Evolutionary conservation across 2,888 invertebrate species (phyloP).

Genomic region (Philereme transversata): DNA sequence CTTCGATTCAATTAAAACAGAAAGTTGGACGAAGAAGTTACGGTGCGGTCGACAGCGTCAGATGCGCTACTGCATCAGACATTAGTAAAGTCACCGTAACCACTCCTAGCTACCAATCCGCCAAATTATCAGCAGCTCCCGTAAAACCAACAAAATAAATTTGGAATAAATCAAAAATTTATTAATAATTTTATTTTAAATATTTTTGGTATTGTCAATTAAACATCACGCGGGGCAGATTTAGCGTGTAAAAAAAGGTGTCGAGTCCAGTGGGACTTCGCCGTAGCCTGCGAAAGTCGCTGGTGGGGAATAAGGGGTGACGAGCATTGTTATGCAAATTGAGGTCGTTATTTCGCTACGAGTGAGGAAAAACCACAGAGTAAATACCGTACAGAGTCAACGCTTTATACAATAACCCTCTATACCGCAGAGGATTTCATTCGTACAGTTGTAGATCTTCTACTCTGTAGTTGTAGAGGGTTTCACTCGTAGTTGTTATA

Average conservation of each 20-base stretch:
- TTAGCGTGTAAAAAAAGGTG: constrained; percentile 67
- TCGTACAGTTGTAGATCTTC: no score
- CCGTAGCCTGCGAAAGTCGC: constrained; percentile 76
- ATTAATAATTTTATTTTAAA: constrained; percentile 22
- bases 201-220: constrained; percentile 35
- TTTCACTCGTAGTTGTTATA: not conserved
- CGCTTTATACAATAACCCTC: constrained; percentile 11
- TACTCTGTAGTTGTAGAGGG: not conserved
- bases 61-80: constrained; percentile 43
- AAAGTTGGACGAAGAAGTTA: constrained; percentile 79
- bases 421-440: constrained; percentile 13
- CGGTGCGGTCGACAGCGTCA: constrained; percentile 60
- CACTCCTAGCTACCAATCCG: constrained; percentile 22
- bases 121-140: no score
- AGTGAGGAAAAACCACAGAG: constrained; percentile 75
- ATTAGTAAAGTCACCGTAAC: constrained; percentile 35
- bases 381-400: constrained; percentile 17
- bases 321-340: constrained; percentile 84
- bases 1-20: constrained; percentile 83
- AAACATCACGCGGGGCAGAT: constrained; percentile 56
- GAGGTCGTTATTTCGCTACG: constrained; percentile 83
- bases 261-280: constrained; percentile 72
- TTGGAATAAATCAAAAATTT: constrained; percentile 2
- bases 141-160: not conserved
- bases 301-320: constrained; percentile 80